Percentiles rank a stretch among this genome's conserved stretches.
Conservation (phyloP, 2,888 invertebrate genomes). For the Drosophila colorata region DNA sequence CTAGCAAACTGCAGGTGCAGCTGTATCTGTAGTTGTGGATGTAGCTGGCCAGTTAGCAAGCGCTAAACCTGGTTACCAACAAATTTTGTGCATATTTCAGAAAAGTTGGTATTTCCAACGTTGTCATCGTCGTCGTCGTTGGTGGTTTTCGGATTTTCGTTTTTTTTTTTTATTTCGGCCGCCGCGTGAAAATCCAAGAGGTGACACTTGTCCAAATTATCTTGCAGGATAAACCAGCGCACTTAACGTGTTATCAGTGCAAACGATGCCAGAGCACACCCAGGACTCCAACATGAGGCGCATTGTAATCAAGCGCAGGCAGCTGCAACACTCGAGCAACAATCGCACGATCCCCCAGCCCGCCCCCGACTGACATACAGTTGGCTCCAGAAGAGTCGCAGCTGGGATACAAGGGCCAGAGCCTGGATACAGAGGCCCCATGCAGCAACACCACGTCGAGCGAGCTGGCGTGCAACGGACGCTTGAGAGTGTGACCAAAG, state of each 20-base stretch:
- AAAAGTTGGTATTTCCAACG: constrained; percentile 62
- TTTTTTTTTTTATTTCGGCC: constrained; percentile 18
- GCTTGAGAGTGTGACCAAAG: constrained; percentile 71
- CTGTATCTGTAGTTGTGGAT: background rate
- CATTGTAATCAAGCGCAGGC: constrained; percentile 80
- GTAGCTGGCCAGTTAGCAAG: constrained; percentile 19
- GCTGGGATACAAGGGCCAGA: constrained; percentile 21
- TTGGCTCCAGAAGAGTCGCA: constrained; percentile 71
- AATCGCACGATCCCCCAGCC: constrained; percentile 28
- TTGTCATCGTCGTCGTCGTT: constrained; percentile 44
- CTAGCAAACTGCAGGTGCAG: constrained; percentile 13
- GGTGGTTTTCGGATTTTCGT: background rate
- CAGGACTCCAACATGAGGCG: constrained; percentile 52
- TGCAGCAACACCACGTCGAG: constrained; percentile 21
- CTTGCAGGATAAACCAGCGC: constrained; percentile 78
- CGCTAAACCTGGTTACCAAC: constrained; percentile 36
- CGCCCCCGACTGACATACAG: constrained; percentile 67
- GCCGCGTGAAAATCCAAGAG: constrained; percentile 77
- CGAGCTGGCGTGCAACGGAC: constrained; percentile 66
- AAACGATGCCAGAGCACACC: constrained; percentile 58
- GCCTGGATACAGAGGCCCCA: constrained; percentile 18
- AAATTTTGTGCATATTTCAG: constrained; percentile 66
- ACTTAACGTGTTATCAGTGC: constrained; percentile 80
- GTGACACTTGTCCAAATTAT: constrained; percentile 82
- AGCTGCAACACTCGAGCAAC: constrained; percentile 53